A percentile compares a stretch with the other conserved stretches of the same genome.
Evolutionary conservation across 2,113 vertebrate genomes (phyloP).

Genomic region (Thamnophis sirtalis): DNA sequence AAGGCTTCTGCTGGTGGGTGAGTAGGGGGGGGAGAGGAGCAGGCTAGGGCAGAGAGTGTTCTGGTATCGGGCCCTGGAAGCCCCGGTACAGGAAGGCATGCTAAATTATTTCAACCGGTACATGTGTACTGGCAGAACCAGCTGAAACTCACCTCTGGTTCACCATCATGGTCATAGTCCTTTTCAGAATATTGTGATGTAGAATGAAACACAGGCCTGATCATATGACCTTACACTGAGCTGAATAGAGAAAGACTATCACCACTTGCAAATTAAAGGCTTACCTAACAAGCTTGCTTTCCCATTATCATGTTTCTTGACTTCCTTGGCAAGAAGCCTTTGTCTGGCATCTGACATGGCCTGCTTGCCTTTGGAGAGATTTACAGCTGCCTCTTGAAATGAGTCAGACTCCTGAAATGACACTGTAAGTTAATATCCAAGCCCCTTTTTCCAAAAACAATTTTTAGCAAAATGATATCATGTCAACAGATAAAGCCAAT

Average conservation of each 20-base stretch:
- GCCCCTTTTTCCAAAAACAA: neutral
- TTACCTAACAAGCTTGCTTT: neutral
- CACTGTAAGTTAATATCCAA: neutral
- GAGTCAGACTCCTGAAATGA: neutral
- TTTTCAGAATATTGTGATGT: neutral
- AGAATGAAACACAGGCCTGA: neutral
- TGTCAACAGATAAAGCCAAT: neutral
- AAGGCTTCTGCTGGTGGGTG: no score
- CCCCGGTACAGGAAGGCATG: no score
- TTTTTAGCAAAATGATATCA: neutral
- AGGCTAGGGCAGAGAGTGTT: no score
- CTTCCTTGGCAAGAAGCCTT: neutral
- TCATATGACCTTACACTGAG: no score
- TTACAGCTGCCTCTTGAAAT: neutral
- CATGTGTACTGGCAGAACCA: no score
- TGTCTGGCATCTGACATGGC: neutral
- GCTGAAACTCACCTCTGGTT: no score
- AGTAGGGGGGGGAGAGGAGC: no score
- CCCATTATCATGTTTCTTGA: conserved; percentile 1
- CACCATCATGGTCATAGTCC: no score
- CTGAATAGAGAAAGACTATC: neutral
- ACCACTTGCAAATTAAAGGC: neutral
- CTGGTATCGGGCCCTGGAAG: no score
- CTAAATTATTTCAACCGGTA: no score
- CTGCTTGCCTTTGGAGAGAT: neutral